Evolutionary conservation across 1,140 invertebrate genomes (phyloP), one percentile per base, ranked within the genome.

Genomic region (Pseudomyrmex sp.): DNA sequence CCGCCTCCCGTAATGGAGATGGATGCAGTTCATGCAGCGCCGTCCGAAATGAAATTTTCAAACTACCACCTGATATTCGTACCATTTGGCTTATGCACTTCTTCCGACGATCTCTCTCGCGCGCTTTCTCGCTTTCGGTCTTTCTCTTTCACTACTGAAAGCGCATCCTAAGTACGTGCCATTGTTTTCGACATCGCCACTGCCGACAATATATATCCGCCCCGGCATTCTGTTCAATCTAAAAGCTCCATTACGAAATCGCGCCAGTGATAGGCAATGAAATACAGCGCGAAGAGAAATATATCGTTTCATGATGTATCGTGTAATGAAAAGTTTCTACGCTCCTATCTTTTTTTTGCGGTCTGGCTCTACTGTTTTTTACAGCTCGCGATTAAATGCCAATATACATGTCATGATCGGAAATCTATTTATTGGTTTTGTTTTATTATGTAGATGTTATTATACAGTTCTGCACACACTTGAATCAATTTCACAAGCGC

Each of bases 1-100:
- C 18, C 18, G 18, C 18, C 52, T 13, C 35, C 44, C 12, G 46
- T 68, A 68, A 77, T 77, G 74, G 62, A 77, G 74, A 77, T 77
- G 62, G 62, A 77, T 77, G 74, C 62, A 68, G 48, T 66, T 65
- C 12, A 76, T 76, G 59, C 73, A 52, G 61, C 48, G 12, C 13
- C 48, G 74, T 77, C 0, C 9, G 4, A 77, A 77, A 77, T 77
- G 74, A 77, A 77, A 77, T 77, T 77, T 77, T 77, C 48, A 23
- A 77, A 77, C 74, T 68, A 77, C 13, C 48, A 77, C 48, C 48
- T 77, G 74, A 68, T 68, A 77, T 77, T 76, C n/a, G n/a, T 66
- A 15, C n/a, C 61, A 76, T 76, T 77, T 68, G 62, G 26, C 26
- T 54, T 82, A 62, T 82, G 18, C 46, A 44, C 13, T 20, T 72